Conservation (phyloP, 1,140 invertebrate genomes). For the Magallana angulata region DNA sequence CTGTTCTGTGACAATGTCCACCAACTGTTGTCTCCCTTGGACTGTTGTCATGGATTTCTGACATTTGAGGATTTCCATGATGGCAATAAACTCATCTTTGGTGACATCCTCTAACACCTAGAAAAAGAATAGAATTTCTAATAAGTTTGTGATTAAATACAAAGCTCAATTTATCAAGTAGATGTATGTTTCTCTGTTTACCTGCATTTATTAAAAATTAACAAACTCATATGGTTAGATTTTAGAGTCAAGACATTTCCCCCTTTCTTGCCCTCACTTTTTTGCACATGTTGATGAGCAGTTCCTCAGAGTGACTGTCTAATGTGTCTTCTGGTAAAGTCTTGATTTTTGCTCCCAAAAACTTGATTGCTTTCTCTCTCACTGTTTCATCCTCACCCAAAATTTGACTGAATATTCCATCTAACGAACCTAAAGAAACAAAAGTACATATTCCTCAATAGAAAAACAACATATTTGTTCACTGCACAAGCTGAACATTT, state of each 20-base stretch:
- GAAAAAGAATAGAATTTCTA: no score
- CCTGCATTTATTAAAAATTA: no score
- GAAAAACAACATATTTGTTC: no score
- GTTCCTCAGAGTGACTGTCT: slow-evolving; percentile 92
- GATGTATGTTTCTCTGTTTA: no score
- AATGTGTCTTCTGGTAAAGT: slow-evolving; percentile 88
- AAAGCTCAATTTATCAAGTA: no score
- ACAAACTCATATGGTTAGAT: no score
- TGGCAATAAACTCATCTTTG: slow-evolving; percentile 93
- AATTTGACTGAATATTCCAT: slow-evolving; percentile 93
- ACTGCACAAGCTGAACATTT: no score
- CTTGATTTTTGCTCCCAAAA: slow-evolving; percentile 91
- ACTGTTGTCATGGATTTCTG: slow-evolving; percentile 90
- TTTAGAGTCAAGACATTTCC: no score
- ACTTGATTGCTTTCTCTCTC: slow-evolving; percentile 93
- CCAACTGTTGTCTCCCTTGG: slow-evolving; percentile 90
- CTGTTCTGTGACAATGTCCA: slow-evolving; percentile 90
- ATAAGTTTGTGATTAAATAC: no score
- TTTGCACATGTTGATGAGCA: slow-evolving; percentile 91
- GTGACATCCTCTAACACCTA: slow-evolving; percentile 87
- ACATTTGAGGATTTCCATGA: slow-evolving; percentile 91
- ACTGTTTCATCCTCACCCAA: slow-evolving; percentile 85
- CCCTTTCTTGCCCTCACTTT: slow-evolving; percentile 83
- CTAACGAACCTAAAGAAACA: slow-evolving; percentile 82
- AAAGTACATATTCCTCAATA: no score